A percentile compares a stretch with the other conserved stretches of the same genome.
Evolutionary conservation across 1,140 invertebrate genomes (phyloP).

Genomic region (Macrostomum lignano): DNA sequence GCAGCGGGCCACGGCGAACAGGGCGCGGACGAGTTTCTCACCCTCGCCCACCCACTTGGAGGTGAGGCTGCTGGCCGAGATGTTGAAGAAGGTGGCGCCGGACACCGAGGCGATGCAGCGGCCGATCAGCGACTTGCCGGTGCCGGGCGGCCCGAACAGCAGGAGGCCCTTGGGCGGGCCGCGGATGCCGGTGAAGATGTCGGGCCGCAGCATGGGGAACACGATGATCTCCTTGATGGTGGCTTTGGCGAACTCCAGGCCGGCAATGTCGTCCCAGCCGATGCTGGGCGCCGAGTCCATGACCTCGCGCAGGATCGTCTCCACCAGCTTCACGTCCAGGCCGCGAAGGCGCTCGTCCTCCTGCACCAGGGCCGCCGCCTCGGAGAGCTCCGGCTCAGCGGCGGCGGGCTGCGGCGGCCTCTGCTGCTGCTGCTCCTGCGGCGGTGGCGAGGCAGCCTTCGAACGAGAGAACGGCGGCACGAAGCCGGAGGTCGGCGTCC

Average conservation of each 20-base stretch:
- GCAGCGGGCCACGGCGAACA: slow-evolving; percentile 72
- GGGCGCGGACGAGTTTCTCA: slow-evolving; percentile 72
- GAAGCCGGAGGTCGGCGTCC: too few species aligned
- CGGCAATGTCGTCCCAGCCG: slow-evolving; percentile 69
- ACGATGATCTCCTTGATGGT: slow-evolving; percentile 77
- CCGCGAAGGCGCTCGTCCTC: too few species aligned
- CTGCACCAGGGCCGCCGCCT: too few species aligned
- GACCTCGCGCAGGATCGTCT: slow-evolving; percentile 30
- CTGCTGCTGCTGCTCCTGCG: too few species aligned
- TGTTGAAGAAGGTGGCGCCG: slow-evolving; percentile 78
- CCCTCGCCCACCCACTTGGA: slow-evolving; percentile 74
- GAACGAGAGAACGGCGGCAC: too few species aligned
- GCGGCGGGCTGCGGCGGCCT: too few species aligned
- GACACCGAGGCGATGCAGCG: slow-evolving; percentile 60
- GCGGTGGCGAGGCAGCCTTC: too few species aligned
- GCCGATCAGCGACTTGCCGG: slow-evolving; percentile 61
- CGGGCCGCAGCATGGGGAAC: slow-evolving; percentile 57
- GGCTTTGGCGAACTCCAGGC: slow-evolving; percentile 58
- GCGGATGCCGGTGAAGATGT: slow-evolving; percentile 60
- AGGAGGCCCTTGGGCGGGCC: slow-evolving; percentile 69
- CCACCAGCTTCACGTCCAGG: too few species aligned
- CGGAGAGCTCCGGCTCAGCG: too few species aligned
- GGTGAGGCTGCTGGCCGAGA: slow-evolving; percentile 82
- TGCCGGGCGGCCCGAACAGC: slow-evolving; percentile 74
- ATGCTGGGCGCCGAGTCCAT: slow-evolving; percentile 49